Conservation (phyloP, 2,888 invertebrate genomes). For the Amitus sp. region DNA sequence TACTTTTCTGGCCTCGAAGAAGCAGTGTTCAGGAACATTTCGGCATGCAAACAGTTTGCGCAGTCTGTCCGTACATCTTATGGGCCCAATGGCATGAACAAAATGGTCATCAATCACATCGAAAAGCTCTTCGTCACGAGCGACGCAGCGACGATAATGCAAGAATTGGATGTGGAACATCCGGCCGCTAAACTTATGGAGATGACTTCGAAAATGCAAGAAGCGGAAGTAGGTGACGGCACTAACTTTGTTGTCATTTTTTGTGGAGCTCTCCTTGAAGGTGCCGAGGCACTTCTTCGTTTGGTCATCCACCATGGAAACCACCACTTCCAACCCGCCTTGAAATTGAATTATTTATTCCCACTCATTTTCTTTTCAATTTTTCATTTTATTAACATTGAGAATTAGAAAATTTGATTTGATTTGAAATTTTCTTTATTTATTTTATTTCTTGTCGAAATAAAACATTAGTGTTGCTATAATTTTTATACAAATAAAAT, state of each 20-base stretch:
- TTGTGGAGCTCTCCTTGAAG: constrained; percentile 90
- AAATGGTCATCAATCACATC: constrained; percentile 99
- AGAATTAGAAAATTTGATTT: no score
- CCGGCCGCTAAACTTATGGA: constrained; percentile 98
- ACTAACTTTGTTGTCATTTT: constrained; percentile 98
- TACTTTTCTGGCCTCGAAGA: constrained; percentile 88
- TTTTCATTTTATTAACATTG: no score
- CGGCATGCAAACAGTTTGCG: constrained; percentile 95
- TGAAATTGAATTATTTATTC: no score
- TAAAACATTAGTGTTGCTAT: no score
- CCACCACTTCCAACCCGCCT: no score
- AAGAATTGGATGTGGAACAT: constrained; percentile 96
- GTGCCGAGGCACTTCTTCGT: constrained; percentile 90
- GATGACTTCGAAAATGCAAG: constrained; percentile 97
- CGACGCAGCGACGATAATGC: constrained; percentile 98
- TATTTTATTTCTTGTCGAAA: no score
- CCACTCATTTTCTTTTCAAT: no score
- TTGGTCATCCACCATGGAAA: no score
- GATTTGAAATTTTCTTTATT: no score
- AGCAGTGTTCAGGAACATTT: constrained; percentile 95
- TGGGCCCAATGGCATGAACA: constrained; percentile 99
- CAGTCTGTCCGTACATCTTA: constrained; percentile 94
- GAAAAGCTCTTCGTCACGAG: constrained; percentile 99
- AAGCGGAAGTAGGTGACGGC: constrained; percentile 97
- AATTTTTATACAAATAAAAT: no score